Evolutionary conservation across 1,140 invertebrate species (phyloP), one percentile per base, ranked within the genome.

Genomic region (Ruditapes philippinarum): DNA sequence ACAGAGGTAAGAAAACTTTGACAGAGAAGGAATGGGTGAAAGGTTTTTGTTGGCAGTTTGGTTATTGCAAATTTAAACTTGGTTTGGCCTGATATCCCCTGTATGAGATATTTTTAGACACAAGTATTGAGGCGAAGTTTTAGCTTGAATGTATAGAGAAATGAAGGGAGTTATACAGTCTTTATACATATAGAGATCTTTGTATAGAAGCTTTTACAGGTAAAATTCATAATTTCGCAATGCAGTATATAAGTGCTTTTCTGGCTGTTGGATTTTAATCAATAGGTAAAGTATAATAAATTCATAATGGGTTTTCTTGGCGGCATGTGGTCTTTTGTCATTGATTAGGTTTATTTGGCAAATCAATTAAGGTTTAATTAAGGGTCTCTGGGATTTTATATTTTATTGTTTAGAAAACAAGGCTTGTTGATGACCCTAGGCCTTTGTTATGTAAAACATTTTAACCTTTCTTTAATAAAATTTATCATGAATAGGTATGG

Each of bases 41-140:
- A 49, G 62, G 62, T 45, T 38, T 49, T 73, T 33, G n/a, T 31
- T 84, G 62, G 45, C 40, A 60, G 31, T 42, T 70, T 42, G 33
- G n/a, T 31, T 57, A 62, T 74, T 54, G 33, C 78, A 54, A 12
- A 62, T 86, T 86, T 76, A 45, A 73, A 86, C 70, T 60, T 86
- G 84, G 84, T 86, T 74, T 74, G 57, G 70, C 84, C 84, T 60
- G 62, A 86, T 86, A 73, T 78, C 73, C 84, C 84, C 74, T 54
- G 51, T 65, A 36, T 76, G 22, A 57, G 49, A 49, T 86, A 86
- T 86, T 86, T 86, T 86, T 86, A 86, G 84, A 84, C 57, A 78
- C 84, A 78, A 86, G 84, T 86, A 86, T 86, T 86, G 84, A 86
- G 57, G 84, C 74, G 62, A 86, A 86, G 84, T 86, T 86, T 76